Evolutionary conservation across 2,113 vertebrate species (phyloP).

Genomic region (Menidia beryllina): DNA sequence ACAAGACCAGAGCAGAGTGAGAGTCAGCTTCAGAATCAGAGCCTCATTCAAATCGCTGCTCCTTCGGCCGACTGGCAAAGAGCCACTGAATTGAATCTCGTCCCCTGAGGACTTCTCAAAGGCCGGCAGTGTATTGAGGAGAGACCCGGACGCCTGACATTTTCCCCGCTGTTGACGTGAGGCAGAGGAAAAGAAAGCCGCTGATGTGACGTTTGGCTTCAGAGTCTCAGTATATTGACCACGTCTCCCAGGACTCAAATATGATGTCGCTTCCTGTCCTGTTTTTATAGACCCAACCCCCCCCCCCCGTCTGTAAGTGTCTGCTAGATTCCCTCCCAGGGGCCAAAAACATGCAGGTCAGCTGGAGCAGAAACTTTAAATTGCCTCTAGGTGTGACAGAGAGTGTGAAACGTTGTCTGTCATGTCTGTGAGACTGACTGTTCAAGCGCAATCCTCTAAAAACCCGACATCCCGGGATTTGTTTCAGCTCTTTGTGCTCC

Average conservation of each 20-base stretch:
- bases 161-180: not conserved
- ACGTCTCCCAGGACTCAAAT: constrained; percentile 10
- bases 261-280: not conserved
- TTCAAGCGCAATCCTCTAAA: not conserved
- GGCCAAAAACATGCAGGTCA: constrained; percentile 4
- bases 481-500: not conserved
- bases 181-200: not conserved
- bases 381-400: constrained; percentile 19
- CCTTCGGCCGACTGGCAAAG: constrained; percentile 24
- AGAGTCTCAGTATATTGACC: constrained; percentile 30
- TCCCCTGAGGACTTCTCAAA: constrained; percentile 61
- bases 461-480: constrained; percentile 13
- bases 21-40: constrained; percentile 47
- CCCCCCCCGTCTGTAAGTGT: not conserved
- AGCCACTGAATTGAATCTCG: constrained; percentile 59
- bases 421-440: constrained; percentile 24
- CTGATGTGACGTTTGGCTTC: constrained; percentile 31
- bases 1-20: constrained; percentile 53
- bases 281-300: not conserved
- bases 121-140: constrained; percentile 40
- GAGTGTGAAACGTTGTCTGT: constrained; percentile 12
- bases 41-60: constrained; percentile 55
- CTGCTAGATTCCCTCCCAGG: not conserved
- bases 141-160: constrained; percentile 14
- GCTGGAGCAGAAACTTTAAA: constrained; percentile 57